Base-by-base conservation (phyloP, 2,797 vertebrate genomes). In the Gallirallus australis region DNA sequence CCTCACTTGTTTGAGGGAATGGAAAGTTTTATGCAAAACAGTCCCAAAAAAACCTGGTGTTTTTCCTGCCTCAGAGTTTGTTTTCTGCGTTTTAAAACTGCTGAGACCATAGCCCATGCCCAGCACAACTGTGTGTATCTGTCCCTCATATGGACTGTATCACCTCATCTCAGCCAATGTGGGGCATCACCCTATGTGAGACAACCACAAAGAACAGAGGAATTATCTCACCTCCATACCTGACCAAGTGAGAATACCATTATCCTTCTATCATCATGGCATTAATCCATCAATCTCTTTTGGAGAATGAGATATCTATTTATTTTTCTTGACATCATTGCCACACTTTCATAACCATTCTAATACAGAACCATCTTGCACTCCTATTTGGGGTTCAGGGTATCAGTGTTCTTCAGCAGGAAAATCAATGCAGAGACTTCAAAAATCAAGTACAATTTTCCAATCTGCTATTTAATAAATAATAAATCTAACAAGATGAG, bases 41-140 rank as follows among this genome's bases (percentile, higher is more conserved):
- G 16, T 27, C 12, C 31, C 40, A 40, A 50, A 78, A 85, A 5
- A 8, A 33, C 11, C 15, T 0, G 0, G 6, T 12, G 4, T 37
- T 17, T 66, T 68, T 59, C 39, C 33, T 91, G 21, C 25, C n/a
- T 45, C 27, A 35, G 31, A 54, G 33, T n/a, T 27, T n/a, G 3
- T 78, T 71, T 75, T 76, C 25, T 45, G 8, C 71, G 7, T 39
- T 70, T 76, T 54, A 42, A 50, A 50, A 12, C 8, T 30, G 31
- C 52, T 48, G 53, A 35, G 15, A 8, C 35, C 33, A 31, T 9
- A 28, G 17, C 15, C 21, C 27, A 57, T 15, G 52, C 18, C 27
- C 69, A 86, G n/a, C 30, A 69, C 0, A 3, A 9, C 33, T 86
- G 33, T 37, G 37, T 37, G 17, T n/a, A 16, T 9, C 37, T 65